phyloP scores from a whole-genome alignment of 1,140 invertebrate species.

The Diachasma alloeum region DNA sequence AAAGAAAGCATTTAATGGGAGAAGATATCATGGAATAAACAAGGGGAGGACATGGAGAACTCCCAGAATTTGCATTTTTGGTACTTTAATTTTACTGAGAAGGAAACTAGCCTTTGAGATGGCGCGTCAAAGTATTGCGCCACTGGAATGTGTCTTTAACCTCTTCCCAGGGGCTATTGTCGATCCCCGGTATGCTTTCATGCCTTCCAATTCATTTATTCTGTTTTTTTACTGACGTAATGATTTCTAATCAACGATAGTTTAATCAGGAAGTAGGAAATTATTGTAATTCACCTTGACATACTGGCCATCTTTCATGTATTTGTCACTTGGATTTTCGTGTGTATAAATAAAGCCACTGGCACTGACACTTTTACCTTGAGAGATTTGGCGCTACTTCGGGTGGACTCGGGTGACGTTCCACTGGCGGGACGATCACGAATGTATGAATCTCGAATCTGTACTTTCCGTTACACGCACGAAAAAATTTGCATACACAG shows the following conservation, averaged over 20 bases:
- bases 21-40: background rate
- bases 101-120: background rate
- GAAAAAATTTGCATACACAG: too few relatives aligned
- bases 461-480: too few relatives aligned
- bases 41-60: background rate
- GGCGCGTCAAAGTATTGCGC: background rate
- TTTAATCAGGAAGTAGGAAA: background rate
- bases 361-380: too few relatives aligned
- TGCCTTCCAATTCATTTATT: background rate
- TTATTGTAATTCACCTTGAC: conserved; percentile 43
- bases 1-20: background rate
- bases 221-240: background rate
- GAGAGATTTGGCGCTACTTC: too few relatives aligned
- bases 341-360: background rate
- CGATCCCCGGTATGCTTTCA: background rate
- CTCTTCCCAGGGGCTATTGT: background rate
- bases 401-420: too few relatives aligned
- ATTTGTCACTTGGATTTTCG: conserved; percentile 21
- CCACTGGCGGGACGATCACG: too few relatives aligned
- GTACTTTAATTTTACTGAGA: background rate
- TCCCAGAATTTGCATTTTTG: background rate
- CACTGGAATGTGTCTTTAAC: background rate
- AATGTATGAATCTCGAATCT: too few relatives aligned
- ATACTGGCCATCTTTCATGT: conserved; percentile 48
- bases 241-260: conserved; percentile 11